A percentile compares a stretch with the other conserved stretches of the same genome.
phyloP scores from a whole-genome alignment of 2,888 invertebrate genomes.

The Drosophila dives region DNA sequence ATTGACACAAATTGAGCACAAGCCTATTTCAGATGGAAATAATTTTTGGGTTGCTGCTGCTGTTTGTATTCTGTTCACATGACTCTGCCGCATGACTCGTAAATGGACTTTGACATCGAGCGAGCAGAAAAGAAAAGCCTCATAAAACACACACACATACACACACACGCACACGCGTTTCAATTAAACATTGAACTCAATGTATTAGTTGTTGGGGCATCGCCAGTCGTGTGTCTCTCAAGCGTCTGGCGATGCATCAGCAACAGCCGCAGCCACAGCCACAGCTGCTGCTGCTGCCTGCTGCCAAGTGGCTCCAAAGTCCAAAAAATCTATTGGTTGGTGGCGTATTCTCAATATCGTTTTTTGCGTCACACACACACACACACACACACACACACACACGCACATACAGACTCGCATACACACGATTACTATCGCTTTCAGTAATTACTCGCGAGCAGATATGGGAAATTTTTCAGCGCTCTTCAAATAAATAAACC shows the following conservation, averaged over 20 bases:
- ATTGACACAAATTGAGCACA: slow-evolving; percentile 55
- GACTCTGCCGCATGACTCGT: slow-evolving; percentile 73
- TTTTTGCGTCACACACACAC: slow-evolving; percentile 39
- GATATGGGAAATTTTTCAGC: slow-evolving; percentile 32
- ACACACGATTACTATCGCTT: slow-evolving; percentile 16
- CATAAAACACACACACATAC: background rate
- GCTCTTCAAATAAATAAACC: slow-evolving; percentile 10
- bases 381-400: background rate
- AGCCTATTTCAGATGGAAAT: slow-evolving; percentile 30
- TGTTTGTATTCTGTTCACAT: slow-evolving; percentile 48
- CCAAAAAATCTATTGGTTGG: slow-evolving; percentile 33
- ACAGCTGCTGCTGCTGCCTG: background rate
- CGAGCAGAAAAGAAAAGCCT: slow-evolving; percentile 27
- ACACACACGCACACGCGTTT: background rate
- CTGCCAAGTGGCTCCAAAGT: slow-evolving; percentile 48
- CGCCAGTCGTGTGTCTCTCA: slow-evolving; percentile 30
- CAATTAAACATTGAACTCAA: slow-evolving; percentile 41
- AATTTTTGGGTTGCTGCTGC: slow-evolving; percentile 29
- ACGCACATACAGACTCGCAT: background rate
- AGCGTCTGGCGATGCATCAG: slow-evolving; percentile 37
- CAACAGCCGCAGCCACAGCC: background rate
- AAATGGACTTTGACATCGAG: slow-evolving; percentile 67
- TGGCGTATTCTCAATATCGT: slow-evolving; percentile 50
- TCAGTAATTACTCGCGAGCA: slow-evolving; percentile 9
- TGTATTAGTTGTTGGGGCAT: slow-evolving; percentile 25